Evolutionary conservation across 2,888 invertebrate species (phyloP), one percentile per base, ranked within the genome.

Genomic region (Pristionchus arcanus): DNA sequence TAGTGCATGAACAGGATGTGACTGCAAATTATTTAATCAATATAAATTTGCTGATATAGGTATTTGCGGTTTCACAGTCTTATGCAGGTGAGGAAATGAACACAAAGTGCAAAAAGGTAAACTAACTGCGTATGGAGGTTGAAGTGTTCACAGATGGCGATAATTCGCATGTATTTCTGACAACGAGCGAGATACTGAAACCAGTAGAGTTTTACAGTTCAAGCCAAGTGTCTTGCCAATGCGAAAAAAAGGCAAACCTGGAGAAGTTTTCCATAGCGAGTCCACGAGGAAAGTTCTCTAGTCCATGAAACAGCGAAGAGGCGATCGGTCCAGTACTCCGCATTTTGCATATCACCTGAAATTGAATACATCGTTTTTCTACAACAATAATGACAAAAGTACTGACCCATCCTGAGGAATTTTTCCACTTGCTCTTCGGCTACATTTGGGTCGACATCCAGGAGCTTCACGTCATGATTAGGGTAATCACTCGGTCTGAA

Each of bases 1-100:
- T 91, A 92, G 85, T 93, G 92, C n/a, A 92, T 92, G 90, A 93
- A 93, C 55, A 93, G 83, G 0, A 92, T 66, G 90, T 93, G 93
- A 31, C 90, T 91, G 68, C 25, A 87, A 86, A 25, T 19, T 2
- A 13, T 11, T 49, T 1, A 11, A 49, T 49, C 42, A 49, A 49
- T 49, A 49, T 49, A 9, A 49, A 9, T 13, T 1, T 7, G 9
- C 42, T 49, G 42, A 13, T 49, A 49, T 11, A 11, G 42, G 42
- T 9, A 7, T 31, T 28, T 15, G 28, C 28, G 13, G n/a, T 28
- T 21, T 3, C 5, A 68, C 13, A 28, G 28, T 2, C n/a, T 3
- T 28, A 34, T 16, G 34, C 15, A 34, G n/a, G 5, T 16, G 0
- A 31, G 34, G 31, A 2, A 71, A 21, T 37, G 2, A 25, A 68